Base-by-base conservation (phyloP, 2,797 vertebrate species). In the Mus spretus region DNA sequence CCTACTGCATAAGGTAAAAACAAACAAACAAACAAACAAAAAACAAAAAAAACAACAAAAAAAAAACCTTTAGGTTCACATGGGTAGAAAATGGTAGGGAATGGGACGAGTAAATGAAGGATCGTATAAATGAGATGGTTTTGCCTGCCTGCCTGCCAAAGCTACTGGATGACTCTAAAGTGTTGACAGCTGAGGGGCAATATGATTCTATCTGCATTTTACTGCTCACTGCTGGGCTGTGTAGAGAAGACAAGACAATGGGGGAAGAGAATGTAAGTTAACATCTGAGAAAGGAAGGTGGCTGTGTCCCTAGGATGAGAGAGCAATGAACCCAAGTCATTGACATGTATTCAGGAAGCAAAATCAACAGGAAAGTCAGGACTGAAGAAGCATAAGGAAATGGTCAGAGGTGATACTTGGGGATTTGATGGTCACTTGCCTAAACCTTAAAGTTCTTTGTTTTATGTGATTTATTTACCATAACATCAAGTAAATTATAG, bases 171-270 rank as follows among this genome's bases (percentile, higher is more conserved):
- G 57, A 81, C 53, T 95, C 90, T 92, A 47, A 95, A 92, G 67
- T 80, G 74, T 57, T 96, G 93, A 93, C n/a, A 93, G 72, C 65
- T 77, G 50, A 65, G 50, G 50, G 9, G 44, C 81, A 94, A 95
- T 59, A 19, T 0, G 34, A 95, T 93, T 92, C 92, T 50, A 80
- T 91, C 57, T 89, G 37, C 82, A 96, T 83, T 95, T 92, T 70
- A 93, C 93, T 79, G 72, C 70, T 92, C 65, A 20, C 72, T 83
- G 80, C 93, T 50, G 84, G 61, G 31, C 88, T 74, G 14, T 47
- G 14, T 91, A 92, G 90, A 83, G 72, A 95, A 89, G 61, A 84
- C 44, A 78, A 93, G 65, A 34, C 80, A 72, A 47, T 0, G 17
- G 1, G 28, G 57, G 67, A 74, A 78, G 53, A 91, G 26, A 79